A percentile compares a stretch with the other conserved stretches of the same genome.
These are phyloP conservation scores for Halcyon badia DNA, from an alignment of 2,797 vertebrate species.

Conservation along the genomic window DNA sequence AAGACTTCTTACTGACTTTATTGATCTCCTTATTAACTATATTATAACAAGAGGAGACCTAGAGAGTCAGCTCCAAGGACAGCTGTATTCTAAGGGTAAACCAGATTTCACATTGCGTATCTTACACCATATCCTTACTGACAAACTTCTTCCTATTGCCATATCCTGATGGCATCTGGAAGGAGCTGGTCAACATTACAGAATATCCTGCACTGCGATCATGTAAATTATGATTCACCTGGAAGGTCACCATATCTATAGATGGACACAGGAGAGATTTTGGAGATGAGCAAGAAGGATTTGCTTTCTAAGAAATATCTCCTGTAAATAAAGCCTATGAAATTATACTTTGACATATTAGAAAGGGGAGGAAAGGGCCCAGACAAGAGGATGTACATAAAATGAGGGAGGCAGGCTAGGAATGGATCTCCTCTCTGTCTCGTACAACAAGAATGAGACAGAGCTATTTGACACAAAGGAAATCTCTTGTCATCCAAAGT, in stretches of 20 bases:
- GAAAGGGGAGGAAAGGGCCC: not conserved
- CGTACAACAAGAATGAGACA: not conserved
- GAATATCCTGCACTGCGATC: not conserved
- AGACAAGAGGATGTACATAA: not conserved
- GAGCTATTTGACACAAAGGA: slow-evolving; percentile 17
- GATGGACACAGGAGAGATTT: not conserved
- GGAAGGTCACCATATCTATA: not conserved
- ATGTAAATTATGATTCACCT: not conserved
- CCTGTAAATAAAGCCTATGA: not conserved
- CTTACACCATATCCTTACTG: not conserved
- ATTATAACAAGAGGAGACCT: not conserved
- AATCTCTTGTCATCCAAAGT: slow-evolving; percentile 38
- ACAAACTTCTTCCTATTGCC: not conserved
- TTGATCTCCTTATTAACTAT: not conserved
- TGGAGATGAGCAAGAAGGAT: not conserved
- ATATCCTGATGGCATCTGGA: not conserved
- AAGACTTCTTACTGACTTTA: not conserved
- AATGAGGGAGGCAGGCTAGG: not conserved
- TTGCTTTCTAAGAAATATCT: not conserved
- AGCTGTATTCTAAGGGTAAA: not conserved
- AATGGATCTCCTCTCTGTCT: not conserved
- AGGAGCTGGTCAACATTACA: not conserved
- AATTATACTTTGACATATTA: not conserved
- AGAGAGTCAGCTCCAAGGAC: not conserved
- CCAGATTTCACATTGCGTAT: not conserved